Evolutionary conservation across 2,113 vertebrate species (phyloP).

Genomic region (Crotalus helleri): DNA sequence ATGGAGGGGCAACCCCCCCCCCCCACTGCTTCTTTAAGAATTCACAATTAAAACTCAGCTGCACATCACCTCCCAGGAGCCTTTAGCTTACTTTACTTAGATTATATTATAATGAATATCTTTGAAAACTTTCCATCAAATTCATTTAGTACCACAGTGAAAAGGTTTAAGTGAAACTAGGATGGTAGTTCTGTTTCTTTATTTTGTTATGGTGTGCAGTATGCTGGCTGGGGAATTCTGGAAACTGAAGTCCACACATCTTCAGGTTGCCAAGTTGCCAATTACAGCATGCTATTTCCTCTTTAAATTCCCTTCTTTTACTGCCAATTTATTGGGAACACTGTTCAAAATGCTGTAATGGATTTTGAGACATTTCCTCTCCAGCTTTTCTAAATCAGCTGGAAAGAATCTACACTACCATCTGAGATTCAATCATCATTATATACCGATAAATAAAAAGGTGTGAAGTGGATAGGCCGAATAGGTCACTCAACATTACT

Average conservation of each 20-base stretch:
- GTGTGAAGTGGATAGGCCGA: background rate
- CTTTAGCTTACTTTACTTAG: too few relatives aligned
- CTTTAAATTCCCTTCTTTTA: background rate
- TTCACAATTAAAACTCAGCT: too few relatives aligned
- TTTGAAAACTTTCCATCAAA: background rate
- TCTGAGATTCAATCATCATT: background rate
- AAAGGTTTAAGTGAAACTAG: background rate
- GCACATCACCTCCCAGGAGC: too few relatives aligned
- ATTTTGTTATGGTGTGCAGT: background rate
- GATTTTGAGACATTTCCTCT: background rate
- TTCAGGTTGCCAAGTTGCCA: background rate
- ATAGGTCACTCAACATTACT: background rate
- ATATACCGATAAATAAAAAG: background rate
- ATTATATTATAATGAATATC: too few relatives aligned
- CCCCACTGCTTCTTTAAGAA: too few relatives aligned
- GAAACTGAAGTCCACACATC: background rate
- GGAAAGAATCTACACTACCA: background rate
- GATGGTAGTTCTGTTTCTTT: background rate
- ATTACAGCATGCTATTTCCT: background rate
- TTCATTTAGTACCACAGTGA: background rate
- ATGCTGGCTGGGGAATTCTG: background rate
- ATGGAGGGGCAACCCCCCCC: too few relatives aligned
- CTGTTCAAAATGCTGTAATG: background rate
- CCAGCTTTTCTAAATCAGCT: background rate
- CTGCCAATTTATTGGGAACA: background rate